phyloP scores from a whole-genome alignment of 2,797 vertebrate genomes.

The Anguilla megastoma region DNA sequence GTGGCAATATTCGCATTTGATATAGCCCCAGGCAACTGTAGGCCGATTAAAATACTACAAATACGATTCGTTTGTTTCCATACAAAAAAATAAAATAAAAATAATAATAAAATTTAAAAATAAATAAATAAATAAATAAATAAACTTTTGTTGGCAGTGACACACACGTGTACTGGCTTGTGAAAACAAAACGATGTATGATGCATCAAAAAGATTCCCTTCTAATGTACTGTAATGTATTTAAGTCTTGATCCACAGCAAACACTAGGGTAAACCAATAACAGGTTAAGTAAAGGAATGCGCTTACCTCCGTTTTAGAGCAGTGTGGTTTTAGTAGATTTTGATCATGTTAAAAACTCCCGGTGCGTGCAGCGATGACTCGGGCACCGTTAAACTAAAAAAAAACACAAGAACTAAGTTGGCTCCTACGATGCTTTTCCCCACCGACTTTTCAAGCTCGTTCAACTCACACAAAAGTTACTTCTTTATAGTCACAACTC shows the following conservation, averaged over 20 bases:
- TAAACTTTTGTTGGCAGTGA: not conserved
- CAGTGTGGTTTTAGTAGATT: not conserved
- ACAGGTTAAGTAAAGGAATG: not conserved
- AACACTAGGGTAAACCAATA: not conserved
- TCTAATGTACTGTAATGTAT: not conserved
- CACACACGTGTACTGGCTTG: not conserved
- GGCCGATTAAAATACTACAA: not conserved
- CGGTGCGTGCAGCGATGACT: not conserved
- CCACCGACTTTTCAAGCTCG: not conserved
- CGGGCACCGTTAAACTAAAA: not conserved
- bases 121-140: no score
- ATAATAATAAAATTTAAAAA: no score
- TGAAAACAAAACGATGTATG: not conserved
- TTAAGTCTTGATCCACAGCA: not conserved
- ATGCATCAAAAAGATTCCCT: not conserved
- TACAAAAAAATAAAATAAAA: not conserved
- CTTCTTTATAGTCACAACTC: not conserved
- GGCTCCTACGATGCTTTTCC: not conserved
- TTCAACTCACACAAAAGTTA: slow-evolving; percentile 18
- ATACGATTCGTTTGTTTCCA: not conserved
- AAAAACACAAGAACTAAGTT: not conserved
- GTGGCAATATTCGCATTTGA: not conserved
- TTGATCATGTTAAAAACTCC: slow-evolving; percentile 13
- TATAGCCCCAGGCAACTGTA: not conserved
- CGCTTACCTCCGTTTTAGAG: slow-evolving; percentile 21